Conservation (phyloP, 2,113 vertebrate species). For the Toxostoma redivivum region DNA sequence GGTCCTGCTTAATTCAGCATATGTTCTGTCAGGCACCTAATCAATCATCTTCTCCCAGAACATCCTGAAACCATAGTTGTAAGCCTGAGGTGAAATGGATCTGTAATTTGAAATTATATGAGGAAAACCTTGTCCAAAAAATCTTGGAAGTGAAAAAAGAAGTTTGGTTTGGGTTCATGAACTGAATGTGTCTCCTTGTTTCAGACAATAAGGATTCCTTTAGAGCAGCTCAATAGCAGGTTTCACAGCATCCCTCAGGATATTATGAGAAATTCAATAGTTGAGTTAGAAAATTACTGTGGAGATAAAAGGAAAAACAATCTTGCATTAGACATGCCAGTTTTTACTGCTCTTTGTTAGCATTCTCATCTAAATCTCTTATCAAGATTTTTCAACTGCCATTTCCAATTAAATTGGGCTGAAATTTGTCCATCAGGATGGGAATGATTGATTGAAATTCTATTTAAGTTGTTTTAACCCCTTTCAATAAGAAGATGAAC, state of each 20-base stretch:
- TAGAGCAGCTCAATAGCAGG: not conserved
- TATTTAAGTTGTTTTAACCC: conserved; percentile 2
- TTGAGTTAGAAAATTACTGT: not conserved
- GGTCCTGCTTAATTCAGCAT: not conserved
- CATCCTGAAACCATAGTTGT: not conserved
- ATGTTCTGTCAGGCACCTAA: not conserved
- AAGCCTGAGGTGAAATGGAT: not conserved
- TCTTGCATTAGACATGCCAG: not conserved
- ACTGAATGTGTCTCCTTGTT: not conserved
- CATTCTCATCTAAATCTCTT: not conserved
- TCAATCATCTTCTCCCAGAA: not conserved
- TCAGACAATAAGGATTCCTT: not conserved
- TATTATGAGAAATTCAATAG: not conserved
- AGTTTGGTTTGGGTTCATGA: not conserved
- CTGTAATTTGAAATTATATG: not conserved
- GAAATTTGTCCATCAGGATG: not conserved
- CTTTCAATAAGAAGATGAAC: not conserved
- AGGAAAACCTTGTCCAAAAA: not conserved
- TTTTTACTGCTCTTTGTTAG: not conserved
- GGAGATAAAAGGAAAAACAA: not conserved
- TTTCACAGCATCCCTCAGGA: not conserved
- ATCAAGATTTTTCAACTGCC: not conserved
- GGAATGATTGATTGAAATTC: not conserved
- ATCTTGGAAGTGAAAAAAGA: not conserved
- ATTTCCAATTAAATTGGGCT: not conserved